A percentile compares a stretch with the other conserved stretches of the same genome.
These are phyloP conservation scores for Macrosiphum euphorbiae DNA, from an alignment of 2,888 invertebrate species.

Conservation along the genomic window DNA sequence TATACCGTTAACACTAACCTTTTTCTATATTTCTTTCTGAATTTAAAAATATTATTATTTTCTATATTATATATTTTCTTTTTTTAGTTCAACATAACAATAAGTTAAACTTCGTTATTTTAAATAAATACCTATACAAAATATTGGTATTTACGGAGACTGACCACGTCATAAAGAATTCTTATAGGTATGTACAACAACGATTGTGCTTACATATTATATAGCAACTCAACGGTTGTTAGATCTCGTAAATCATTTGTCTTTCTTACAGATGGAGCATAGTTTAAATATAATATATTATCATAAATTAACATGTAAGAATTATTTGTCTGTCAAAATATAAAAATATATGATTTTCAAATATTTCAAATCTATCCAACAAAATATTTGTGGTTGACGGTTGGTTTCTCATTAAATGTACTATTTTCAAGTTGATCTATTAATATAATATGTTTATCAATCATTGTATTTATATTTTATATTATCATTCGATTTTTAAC, in stretches of 20 bases:
- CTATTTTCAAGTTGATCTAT: neutral
- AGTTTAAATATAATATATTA: conserved; percentile 9
- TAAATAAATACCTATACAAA: neutral
- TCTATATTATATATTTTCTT: neutral
- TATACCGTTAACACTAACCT: neutral
- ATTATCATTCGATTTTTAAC: neutral
- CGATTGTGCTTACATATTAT: neutral
- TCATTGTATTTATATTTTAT: conserved; percentile 1
- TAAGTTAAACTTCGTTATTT: neutral
- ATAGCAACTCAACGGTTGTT: neutral
- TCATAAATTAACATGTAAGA: conserved; percentile 23
- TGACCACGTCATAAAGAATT: conserved; percentile 12
- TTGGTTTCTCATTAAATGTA: conserved; percentile 7
- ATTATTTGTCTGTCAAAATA: conserved; percentile 21
- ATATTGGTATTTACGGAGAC: neutral
- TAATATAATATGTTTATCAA: neutral
- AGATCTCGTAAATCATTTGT: conserved; percentile 27
- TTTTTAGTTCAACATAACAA: neutral
- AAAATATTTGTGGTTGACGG: conserved; percentile 2
- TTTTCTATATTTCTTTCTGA: neutral
- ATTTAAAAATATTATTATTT: neutral
- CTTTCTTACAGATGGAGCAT: neutral
- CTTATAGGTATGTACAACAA: neutral
- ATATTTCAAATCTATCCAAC: neutral
- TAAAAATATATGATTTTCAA: conserved; percentile 16